Conservation (phyloP, 2,888 invertebrate genomes). For the Subacronicta megacephala region DNA sequence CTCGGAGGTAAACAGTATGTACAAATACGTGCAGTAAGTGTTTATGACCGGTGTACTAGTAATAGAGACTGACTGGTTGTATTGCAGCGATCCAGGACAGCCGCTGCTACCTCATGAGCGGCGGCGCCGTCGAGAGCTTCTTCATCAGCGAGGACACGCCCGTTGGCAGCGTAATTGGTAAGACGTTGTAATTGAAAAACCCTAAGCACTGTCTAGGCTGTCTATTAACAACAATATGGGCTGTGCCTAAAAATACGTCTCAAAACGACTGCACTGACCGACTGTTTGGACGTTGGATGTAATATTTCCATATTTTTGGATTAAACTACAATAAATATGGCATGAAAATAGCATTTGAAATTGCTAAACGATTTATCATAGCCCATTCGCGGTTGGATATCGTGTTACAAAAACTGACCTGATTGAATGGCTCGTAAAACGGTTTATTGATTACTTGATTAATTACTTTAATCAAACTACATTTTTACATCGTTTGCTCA, state of each 20-base stretch:
- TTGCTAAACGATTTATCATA: slow-evolving; percentile 5
- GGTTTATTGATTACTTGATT: not conserved
- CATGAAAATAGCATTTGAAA: not conserved
- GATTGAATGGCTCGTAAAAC: slow-evolving; percentile 16
- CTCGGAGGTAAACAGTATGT: slow-evolving; percentile 57
- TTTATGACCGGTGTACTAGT: not conserved
- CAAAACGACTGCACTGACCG: too few relatives aligned
- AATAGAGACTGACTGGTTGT: slow-evolving; percentile 6
- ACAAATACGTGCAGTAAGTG: slow-evolving; percentile 5
- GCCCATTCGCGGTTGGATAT: not conserved
- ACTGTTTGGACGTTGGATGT: too few relatives aligned
- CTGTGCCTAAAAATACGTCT: too few relatives aligned
- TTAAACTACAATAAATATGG: not conserved
- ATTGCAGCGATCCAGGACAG: slow-evolving; percentile 93
- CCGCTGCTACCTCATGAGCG: slow-evolving; percentile 96
- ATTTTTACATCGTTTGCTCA: not conserved
- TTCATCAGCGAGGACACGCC: slow-evolving; percentile 96
- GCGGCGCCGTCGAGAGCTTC: slow-evolving; percentile 97
- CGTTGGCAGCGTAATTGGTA: slow-evolving; percentile 94
- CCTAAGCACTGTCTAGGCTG: too few relatives aligned
- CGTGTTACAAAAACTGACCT: not conserved
- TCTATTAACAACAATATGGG: too few relatives aligned
- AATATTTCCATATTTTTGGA: too few relatives aligned
- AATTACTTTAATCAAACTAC: not conserved
- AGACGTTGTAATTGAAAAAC: too few relatives aligned